These are phyloP conservation scores for Myopa testacea DNA, from an alignment of 2,888 invertebrate genomes.

Conservation along the genomic window DNA sequence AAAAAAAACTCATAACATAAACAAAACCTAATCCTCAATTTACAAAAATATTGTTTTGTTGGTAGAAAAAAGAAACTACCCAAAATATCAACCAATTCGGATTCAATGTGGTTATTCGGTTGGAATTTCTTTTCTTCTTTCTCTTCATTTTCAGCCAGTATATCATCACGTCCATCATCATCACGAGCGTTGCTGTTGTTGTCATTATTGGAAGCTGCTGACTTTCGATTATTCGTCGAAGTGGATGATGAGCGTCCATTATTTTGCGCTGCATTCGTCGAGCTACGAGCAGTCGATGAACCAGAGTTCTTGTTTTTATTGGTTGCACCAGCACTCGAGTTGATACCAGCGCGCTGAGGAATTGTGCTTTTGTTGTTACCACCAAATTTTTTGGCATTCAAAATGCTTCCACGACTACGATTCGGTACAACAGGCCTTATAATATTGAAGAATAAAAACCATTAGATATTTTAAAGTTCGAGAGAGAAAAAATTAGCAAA, in stretches of 20 bases:
- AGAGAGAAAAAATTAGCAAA: too few species aligned
- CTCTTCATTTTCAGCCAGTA: conserved; percentile 76
- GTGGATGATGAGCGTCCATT: conserved; percentile 42
- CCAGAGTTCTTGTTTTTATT: conserved; percentile 28
- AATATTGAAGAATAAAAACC: not conserved
- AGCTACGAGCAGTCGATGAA: conserved; percentile 46
- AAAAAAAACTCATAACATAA: too few species aligned
- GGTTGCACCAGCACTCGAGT: conserved; percentile 46
- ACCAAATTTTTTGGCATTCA: conserved; percentile 53
- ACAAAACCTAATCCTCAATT: too few species aligned
- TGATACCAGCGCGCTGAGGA: conserved; percentile 58
- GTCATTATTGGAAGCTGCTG: conserved; percentile 47
- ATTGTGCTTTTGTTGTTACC: conserved; percentile 58
- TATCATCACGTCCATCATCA: conserved; percentile 75
- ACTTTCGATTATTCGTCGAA: conserved; percentile 49
- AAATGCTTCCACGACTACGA: conserved; percentile 54
- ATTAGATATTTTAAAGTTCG: not conserved
- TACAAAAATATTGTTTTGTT: conserved; percentile 85
- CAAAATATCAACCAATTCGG: conserved; percentile 92
- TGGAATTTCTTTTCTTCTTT: conserved; percentile 91
- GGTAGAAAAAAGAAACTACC: conserved; percentile 69
- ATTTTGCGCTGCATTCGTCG: conserved; percentile 44
- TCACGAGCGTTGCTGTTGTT: conserved; percentile 68
- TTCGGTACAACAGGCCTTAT: conserved; percentile 59
- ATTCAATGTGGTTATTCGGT: conserved; percentile 81